These are phyloP conservation scores for Tuta absoluta DNA, from an alignment of 2,888 invertebrate genomes.

Conservation along the genomic window DNA sequence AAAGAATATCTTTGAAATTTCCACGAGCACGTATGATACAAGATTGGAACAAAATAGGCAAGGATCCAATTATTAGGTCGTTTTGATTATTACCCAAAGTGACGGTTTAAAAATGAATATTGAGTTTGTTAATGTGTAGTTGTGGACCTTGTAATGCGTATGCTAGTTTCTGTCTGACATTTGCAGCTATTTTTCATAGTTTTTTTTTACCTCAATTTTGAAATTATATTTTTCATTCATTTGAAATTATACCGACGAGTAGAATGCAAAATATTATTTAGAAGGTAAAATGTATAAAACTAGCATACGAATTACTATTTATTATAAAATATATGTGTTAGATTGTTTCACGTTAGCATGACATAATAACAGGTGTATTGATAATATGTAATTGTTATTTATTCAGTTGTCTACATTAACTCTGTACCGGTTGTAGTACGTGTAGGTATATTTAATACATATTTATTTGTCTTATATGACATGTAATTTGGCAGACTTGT, in stretches of 20 bases:
- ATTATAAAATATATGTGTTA: conserved; percentile 37
- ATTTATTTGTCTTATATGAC: conserved; percentile 36
- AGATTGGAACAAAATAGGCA: conserved; percentile 49
- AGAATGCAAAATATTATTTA: too few species aligned
- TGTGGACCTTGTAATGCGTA: background rate
- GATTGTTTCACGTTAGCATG: conserved; percentile 49
- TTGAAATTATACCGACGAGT: too few species aligned
- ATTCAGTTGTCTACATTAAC: conserved; percentile 25
- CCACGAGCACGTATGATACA: conserved; percentile 47
- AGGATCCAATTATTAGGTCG: conserved; percentile 56
- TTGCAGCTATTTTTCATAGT: background rate
- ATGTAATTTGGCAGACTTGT: background rate
- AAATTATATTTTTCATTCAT: too few species aligned
- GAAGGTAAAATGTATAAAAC: background rate
- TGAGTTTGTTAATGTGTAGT: background rate
- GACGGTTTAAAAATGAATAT: background rate
- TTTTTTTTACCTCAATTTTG: background rate
- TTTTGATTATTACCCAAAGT: conserved; percentile 44
- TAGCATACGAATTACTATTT: background rate
- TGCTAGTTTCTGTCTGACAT: background rate
- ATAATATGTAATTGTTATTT: background rate
- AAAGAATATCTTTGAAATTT: conserved; percentile 32
- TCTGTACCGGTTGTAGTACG: conserved; percentile 20
- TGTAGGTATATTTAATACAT: too few species aligned
- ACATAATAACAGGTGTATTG: conserved; percentile 45